phyloP scores from a whole-genome alignment of 1,140 invertebrate species.

The Leptonema lineaticorne region DNA sequence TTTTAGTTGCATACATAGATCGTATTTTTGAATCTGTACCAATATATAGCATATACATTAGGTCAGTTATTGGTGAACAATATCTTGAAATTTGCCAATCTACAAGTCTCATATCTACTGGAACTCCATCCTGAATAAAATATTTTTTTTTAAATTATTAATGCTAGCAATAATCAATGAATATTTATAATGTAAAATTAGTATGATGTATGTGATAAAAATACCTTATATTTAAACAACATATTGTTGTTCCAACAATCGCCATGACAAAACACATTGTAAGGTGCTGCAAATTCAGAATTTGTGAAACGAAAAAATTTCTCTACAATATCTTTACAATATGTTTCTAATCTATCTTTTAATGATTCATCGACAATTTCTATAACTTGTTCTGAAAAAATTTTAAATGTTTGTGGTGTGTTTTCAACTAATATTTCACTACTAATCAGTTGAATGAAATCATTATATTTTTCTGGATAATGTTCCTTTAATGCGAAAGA shows the following conservation, averaged over 20 bases:
- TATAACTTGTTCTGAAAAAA: not conserved
- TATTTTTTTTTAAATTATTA: too few relatives aligned
- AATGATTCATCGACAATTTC: not conserved
- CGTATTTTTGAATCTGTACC: slow-evolving; percentile 53
- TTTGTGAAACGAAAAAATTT: too few relatives aligned
- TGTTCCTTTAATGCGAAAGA: slow-evolving; percentile 1
- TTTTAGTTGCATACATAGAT: slow-evolving; percentile 47
- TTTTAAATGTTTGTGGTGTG: slow-evolving; percentile 41
- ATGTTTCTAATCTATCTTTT: not conserved
- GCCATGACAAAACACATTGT: slow-evolving; percentile 31
- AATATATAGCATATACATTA: slow-evolving; percentile 57
- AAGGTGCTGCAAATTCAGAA: slow-evolving; percentile 5
- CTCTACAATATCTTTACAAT: not conserved
- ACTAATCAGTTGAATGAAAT: not conserved
- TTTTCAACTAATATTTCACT: not conserved
- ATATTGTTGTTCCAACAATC: slow-evolving; percentile 33
- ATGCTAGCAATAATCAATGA: too few relatives aligned
- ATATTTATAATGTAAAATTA: not conserved
- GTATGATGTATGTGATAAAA: slow-evolving; percentile 43
- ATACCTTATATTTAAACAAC: slow-evolving; percentile 28
- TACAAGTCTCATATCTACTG: slow-evolving; percentile 49
- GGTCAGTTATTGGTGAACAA: slow-evolving; percentile 54
- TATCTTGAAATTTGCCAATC: slow-evolving; percentile 58
- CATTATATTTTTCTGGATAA: not conserved
- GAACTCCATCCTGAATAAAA: slow-evolving; percentile 44